Evolutionary conservation across 2,888 invertebrate genomes (phyloP).

Genomic region (Brachyptera risi): DNA sequence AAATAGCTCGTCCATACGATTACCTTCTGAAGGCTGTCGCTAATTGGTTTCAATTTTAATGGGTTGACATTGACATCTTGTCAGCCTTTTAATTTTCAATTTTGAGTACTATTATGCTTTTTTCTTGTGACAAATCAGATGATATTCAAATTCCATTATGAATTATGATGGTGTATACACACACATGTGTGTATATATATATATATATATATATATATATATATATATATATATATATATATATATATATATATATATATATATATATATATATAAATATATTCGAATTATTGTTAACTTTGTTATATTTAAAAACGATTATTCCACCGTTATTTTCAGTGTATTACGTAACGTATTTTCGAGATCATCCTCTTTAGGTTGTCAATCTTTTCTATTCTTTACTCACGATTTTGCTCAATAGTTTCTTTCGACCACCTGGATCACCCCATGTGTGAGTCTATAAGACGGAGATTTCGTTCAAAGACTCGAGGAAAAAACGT

Average conservation of each 20-base stretch:
- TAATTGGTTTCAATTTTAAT: neutral
- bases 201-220: no score
- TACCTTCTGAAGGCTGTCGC: neutral
- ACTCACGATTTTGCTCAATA: neutral
- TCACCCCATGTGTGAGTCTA: neutral
- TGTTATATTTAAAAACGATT: no score
- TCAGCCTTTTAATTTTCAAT: neutral
- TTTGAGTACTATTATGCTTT: neutral
- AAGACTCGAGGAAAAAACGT: neutral
- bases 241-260: no score
- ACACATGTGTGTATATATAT: no score
- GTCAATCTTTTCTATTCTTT: neutral
- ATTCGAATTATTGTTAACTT: no score
- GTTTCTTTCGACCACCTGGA: slow-evolving; percentile 5
- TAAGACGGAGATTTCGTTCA: slow-evolving; percentile 11
- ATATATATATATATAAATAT: no score
- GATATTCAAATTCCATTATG: neutral
- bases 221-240: no score
- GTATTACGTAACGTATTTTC: slow-evolving; percentile 13
- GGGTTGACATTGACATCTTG: slow-evolving; percentile 3
- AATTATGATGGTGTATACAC: neutral
- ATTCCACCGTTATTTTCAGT: neutral
- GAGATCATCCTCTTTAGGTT: slow-evolving; percentile 17
- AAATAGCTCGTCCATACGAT: neutral
- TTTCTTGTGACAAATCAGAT: neutral